phyloP scores from a whole-genome alignment of 2,888 invertebrate genomes.

The Oscheius sp. region DNA sequence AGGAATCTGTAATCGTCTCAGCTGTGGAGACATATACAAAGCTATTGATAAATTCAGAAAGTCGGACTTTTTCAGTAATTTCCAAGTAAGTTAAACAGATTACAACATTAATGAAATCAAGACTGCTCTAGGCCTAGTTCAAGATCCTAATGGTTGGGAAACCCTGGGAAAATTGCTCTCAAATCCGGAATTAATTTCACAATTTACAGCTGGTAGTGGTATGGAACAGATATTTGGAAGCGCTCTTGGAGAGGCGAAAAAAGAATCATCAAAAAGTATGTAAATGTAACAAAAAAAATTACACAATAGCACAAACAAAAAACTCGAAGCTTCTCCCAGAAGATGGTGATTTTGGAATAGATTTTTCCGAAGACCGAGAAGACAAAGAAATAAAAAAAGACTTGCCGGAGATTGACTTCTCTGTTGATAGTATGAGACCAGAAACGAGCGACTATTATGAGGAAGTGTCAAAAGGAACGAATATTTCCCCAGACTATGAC shows the following conservation, averaged over 20 bases:
- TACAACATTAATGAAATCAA: constrained; percentile 29
- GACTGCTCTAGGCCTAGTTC: constrained; percentile 65
- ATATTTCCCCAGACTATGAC: constrained; percentile 9
- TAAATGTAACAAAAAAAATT: background rate
- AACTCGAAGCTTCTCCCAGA: constrained; percentile 52
- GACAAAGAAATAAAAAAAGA: constrained; percentile 32
- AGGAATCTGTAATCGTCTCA: constrained; percentile 66
- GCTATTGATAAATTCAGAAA: constrained; percentile 67
- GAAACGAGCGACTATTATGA: constrained; percentile 57
- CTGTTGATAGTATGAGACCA: constrained; percentile 36
- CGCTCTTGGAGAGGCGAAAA: constrained; percentile 51
- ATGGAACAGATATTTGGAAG: constrained; percentile 57
- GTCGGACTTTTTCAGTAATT: constrained; percentile 69
- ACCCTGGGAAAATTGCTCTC: constrained; percentile 66
- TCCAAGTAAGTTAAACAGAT: constrained; percentile 53
- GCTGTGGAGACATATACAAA: constrained; percentile 68
- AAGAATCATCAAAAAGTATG: constrained; percentile 38
- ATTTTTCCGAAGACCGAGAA: constrained; percentile 62
- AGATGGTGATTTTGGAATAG: constrained; percentile 66
- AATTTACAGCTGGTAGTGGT: constrained; percentile 59
- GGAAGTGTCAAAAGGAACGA: constrained; percentile 40
- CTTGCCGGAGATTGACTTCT: constrained; percentile 44
- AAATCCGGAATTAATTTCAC: constrained; percentile 67
- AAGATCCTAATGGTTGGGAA: constrained; percentile 69
- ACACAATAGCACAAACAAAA: constrained; percentile 34